Percentiles rank a stretch among this genome's conserved stretches.
phyloP scores from a whole-genome alignment of 2,113 vertebrate genomes.

The Pelecanus crispus region DNA sequence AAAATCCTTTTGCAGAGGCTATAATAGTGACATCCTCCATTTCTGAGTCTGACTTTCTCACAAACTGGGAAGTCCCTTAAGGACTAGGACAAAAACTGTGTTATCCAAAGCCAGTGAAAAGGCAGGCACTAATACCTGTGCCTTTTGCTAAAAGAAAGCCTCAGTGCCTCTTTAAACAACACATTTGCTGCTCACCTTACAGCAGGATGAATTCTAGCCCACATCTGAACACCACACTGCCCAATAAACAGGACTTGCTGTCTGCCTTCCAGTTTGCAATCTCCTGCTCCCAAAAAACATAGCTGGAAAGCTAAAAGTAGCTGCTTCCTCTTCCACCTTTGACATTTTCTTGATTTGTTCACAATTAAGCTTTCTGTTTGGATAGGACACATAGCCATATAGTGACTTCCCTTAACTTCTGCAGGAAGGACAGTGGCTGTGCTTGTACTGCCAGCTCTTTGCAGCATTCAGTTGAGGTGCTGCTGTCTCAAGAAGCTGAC shows the following conservation, averaged over 20 bases:
- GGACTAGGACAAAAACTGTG: not conserved
- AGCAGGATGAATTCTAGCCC: not conserved
- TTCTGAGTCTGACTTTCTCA: not conserved
- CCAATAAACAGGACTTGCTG: not conserved
- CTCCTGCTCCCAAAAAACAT: not conserved
- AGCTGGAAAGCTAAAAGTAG: not conserved
- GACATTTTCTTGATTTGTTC: not conserved
- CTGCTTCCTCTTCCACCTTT: not conserved
- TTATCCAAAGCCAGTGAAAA: not conserved
- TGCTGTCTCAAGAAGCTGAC: not conserved
- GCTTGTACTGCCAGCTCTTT: not conserved
- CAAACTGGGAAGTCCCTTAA: not conserved
- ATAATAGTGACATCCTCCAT: not conserved
- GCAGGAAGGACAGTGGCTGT: not conserved
- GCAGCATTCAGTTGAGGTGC: not conserved
- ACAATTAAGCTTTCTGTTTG: not conserved
- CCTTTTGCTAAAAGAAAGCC: not conserved
- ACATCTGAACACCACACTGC: not conserved
- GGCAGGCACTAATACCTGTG: not conserved
- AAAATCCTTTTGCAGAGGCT: not conserved
- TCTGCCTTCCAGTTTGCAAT: not conserved
- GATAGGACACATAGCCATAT: not conserved
- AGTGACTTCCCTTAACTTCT: not conserved
- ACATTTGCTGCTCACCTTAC: not conserved
- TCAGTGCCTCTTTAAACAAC: not conserved